Percentiles rank a stretch among this genome's conserved stretches.
These are phyloP conservation scores for Gracilinanus agilis DNA, from an alignment of 2,113 vertebrate genomes.

Conservation along the genomic window DNA sequence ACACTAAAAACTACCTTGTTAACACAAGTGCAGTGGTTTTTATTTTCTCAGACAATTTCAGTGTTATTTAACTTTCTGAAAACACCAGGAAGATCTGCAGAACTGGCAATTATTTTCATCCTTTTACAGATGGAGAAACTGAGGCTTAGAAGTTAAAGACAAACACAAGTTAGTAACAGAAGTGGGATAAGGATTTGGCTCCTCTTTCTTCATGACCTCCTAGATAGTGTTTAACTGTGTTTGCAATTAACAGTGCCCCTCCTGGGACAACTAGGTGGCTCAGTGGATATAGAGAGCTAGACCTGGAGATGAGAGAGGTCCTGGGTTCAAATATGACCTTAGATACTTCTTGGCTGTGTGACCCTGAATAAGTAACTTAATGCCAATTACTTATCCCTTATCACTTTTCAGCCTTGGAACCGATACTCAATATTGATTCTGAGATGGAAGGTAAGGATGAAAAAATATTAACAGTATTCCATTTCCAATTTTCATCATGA, in stretches of 20 bases:
- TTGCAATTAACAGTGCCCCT: not conserved
- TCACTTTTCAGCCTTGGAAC: too few species aligned
- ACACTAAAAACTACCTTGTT: not conserved
- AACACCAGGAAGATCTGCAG: not conserved
- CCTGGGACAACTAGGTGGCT: not conserved
- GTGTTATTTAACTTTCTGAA: not conserved
- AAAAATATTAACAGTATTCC: not conserved
- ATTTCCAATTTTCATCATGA: not conserved
- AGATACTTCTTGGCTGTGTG: too few species aligned
- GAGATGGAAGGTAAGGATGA: too few species aligned
- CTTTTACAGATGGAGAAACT: slow-evolving; percentile 17
- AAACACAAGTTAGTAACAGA: not conserved
- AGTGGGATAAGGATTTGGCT: not conserved
- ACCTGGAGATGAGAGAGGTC: too few species aligned
- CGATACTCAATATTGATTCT: too few species aligned
- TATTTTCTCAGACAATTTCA: slow-evolving; percentile 35
- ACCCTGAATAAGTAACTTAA: too few species aligned
- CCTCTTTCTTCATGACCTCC: not conserved
- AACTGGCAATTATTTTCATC: not conserved
- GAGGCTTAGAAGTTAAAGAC: not conserved
- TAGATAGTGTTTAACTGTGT: not conserved
- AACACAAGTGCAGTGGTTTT: not conserved
- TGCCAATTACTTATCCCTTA: too few species aligned
- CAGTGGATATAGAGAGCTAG: too few species aligned
- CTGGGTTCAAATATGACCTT: too few species aligned